These are phyloP conservation scores for Spheniscus mendiculus DNA, from an alignment of 2,113 vertebrate genomes.

Conservation along the genomic window DNA sequence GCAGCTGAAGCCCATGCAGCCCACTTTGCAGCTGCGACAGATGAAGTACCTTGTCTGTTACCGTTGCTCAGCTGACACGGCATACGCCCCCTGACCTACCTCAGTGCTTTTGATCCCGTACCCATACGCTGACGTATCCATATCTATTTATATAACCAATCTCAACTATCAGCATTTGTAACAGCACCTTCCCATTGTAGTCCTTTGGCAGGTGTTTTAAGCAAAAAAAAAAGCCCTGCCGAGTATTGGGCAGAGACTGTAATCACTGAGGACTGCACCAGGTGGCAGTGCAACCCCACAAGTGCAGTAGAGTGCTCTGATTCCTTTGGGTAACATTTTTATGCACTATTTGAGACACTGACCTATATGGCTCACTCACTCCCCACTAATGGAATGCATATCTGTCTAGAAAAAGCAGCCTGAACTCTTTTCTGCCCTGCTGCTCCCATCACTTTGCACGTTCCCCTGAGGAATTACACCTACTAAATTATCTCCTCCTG, in stretches of 20 bases:
- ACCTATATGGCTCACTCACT: neutral
- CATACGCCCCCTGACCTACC: rapidly evolving
- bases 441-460: neutral
- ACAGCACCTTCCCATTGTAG: neutral
- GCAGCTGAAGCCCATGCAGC: neutral
- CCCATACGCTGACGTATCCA: neutral
- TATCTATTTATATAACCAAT: neutral
- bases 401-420: neutral
- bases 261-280: neutral
- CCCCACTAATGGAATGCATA: neutral
- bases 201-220: neutral
- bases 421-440: neutral
- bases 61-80: rapidly evolving
- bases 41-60: no score
- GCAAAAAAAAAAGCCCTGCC: neutral
- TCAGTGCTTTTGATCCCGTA: neutral
- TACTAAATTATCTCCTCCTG: neutral
- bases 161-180: neutral
- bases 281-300: slow-evolving; percentile 20
- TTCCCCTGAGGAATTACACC: neutral
- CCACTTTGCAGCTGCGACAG: neutral
- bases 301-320: rapidly evolving
- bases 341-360: neutral
- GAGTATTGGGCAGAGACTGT: neutral
- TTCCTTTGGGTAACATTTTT: neutral